Conservation (phyloP, 2,888 invertebrate species). For the Omphaloscelis lunosa region DNA sequence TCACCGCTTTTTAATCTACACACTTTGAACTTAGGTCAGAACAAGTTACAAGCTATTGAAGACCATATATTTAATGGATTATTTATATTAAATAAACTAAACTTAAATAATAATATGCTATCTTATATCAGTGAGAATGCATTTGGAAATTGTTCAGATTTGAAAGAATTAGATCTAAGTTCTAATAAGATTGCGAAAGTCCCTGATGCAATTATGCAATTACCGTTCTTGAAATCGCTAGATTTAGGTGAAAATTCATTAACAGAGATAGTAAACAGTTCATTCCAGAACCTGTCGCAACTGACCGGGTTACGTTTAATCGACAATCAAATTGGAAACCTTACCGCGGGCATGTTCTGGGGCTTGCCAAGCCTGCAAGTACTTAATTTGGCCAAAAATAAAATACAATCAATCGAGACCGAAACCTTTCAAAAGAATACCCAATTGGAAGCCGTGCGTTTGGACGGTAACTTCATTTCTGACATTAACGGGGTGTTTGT, state of each 20-base stretch:
- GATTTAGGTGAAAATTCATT: conserved; percentile 98
- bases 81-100: conserved; percentile 95
- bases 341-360: conserved; percentile 96
- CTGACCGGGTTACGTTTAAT: conserved; percentile 96
- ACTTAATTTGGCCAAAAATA: conserved; percentile 97
- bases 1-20: conserved; percentile 96
- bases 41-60: conserved; percentile 94
- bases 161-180: conserved; percentile 97
- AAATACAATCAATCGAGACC: conserved; percentile 95
- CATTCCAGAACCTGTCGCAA: conserved; percentile 96
- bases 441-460: conserved; percentile 95
- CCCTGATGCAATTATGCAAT: conserved; percentile 95
- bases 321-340: conserved; percentile 96
- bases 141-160: conserved; percentile 96
- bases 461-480: conserved; percentile 96
- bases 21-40: conserved; percentile 96
- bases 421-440: conserved; percentile 96
- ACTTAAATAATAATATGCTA: conserved; percentile 95
- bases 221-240: conserved; percentile 96
- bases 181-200: conserved; percentile 95
- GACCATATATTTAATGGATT: conserved; percentile 95
- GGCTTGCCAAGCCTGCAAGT: conserved; percentile 95
- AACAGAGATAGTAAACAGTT: conserved; percentile 94
- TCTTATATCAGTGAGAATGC: conserved; percentile 94
- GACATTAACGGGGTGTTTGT: conserved; percentile 98